Conservation (phyloP, 1,140 invertebrate species). For the Limonius californicus region DNA sequence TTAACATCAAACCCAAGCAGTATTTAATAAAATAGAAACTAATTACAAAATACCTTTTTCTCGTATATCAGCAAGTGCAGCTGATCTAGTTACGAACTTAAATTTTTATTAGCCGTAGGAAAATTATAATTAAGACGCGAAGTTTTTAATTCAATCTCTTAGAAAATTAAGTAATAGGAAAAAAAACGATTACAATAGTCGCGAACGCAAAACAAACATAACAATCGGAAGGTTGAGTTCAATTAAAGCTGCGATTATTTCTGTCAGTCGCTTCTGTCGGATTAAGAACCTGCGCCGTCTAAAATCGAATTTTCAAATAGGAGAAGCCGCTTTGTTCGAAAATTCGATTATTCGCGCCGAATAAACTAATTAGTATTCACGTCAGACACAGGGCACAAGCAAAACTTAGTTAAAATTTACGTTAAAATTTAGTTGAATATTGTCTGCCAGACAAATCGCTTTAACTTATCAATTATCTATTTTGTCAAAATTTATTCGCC, state of each 20-base stretch:
- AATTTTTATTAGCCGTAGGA: no score
- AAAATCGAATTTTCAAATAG: constrained; percentile 14
- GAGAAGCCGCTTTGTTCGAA: constrained; percentile 13
- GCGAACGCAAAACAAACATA: neutral
- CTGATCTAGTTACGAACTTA: no score
- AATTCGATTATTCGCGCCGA: constrained; percentile 13
- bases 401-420: constrained; percentile 15
- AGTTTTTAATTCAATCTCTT: no score
- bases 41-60: no score
- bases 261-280: constrained; percentile 1
- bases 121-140: no score
- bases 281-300: constrained; percentile 5
- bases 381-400: constrained; percentile 4
- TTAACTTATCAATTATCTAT: constrained; percentile 8
- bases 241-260: constrained; percentile 2
- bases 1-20: no score
- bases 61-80: no score
- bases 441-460: constrained; percentile 4
- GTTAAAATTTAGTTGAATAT: constrained; percentile 15
- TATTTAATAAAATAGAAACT: no score
- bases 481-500: neutral
- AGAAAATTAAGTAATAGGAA: no score
- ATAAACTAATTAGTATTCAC: constrained; percentile 15
- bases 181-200: no score
- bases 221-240: neutral